Conservation (phyloP, 1,140 invertebrate species). For the Palaemon carinicauda region DNA sequence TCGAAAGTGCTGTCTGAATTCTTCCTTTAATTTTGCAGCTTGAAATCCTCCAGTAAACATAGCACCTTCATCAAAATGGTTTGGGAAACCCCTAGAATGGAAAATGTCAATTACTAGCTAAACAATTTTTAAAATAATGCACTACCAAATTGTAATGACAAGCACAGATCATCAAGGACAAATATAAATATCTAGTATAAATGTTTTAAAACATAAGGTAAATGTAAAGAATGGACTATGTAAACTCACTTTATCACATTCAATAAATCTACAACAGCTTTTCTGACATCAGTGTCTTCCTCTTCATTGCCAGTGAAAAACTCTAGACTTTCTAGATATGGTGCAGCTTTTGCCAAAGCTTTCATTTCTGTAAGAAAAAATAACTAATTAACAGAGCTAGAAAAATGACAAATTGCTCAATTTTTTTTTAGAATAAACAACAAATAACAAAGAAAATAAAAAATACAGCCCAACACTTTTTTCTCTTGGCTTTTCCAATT, state of each 20-base stretch:
- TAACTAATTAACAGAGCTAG: not conserved
- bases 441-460: too few species aligned
- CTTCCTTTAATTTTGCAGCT: slow-evolving; percentile 83
- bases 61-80: slow-evolving; percentile 96
- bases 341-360: slow-evolving; percentile 92
- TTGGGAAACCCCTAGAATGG: slow-evolving; percentile 75
- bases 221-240: not conserved
- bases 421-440: not conserved
- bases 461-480: too few species aligned
- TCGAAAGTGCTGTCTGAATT: slow-evolving; percentile 93
- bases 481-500: not conserved
- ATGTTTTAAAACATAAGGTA: not conserved
- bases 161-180: not conserved
- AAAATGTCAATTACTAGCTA: not conserved
- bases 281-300: slow-evolving; percentile 86
- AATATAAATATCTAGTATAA: too few species aligned
- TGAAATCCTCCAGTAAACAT: slow-evolving; percentile 86
- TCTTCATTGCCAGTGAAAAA: slow-evolving; percentile 91
- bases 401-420: not conserved
- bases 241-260: slow-evolving; percentile 73
- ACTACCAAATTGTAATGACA: not conserved
- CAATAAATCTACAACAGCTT: slow-evolving; percentile 85
- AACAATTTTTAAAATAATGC: not conserved
- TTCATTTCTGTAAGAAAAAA: slow-evolving; percentile 66
- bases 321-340: slow-evolving; percentile 86